These are phyloP conservation scores for Arge pagana DNA, from an alignment of 2,888 invertebrate species.

Conservation along the genomic window DNA sequence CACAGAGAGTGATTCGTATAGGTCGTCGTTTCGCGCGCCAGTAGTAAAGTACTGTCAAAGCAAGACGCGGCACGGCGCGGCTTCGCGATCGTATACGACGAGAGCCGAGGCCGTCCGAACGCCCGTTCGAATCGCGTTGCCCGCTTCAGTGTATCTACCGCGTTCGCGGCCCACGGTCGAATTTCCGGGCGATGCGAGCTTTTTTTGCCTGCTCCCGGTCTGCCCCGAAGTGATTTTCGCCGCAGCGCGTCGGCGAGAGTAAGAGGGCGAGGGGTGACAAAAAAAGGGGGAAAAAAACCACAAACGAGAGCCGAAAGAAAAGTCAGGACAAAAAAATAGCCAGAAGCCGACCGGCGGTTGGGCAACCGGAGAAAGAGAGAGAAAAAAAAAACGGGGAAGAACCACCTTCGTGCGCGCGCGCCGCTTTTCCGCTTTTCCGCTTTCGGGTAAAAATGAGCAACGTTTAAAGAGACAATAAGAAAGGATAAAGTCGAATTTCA, in stretches of 20 bases:
- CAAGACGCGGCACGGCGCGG: no score
- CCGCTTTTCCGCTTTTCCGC: no score
- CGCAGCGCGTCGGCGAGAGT: constrained; percentile 4
- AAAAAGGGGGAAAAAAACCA: constrained; percentile 10
- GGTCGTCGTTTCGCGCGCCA: constrained; percentile 24
- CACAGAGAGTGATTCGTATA: no score
- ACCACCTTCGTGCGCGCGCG: no score
- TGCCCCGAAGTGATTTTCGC: constrained; percentile 24
- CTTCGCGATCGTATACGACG: constrained; percentile 44
- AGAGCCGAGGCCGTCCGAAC: constrained; percentile 51
- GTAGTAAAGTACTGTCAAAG: constrained; percentile 41
- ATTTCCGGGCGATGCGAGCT: constrained; percentile 47
- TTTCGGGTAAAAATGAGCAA: no score
- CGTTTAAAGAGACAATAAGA: no score
- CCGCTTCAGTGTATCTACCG: constrained; percentile 58
- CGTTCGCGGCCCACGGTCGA: constrained; percentile 59
- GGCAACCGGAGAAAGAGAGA: neutral
- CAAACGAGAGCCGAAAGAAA: neutral
- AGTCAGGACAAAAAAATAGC: neutral
- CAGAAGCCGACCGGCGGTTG: neutral
- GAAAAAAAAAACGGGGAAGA: neutral
- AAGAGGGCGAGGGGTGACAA: constrained; percentile 21
- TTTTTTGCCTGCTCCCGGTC: constrained; percentile 34
- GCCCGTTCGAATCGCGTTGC: constrained; percentile 54
- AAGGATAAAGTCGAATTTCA: no score